phyloP scores from a whole-genome alignment of 2,113 vertebrate species.

The Ceyx melanurus region DNA sequence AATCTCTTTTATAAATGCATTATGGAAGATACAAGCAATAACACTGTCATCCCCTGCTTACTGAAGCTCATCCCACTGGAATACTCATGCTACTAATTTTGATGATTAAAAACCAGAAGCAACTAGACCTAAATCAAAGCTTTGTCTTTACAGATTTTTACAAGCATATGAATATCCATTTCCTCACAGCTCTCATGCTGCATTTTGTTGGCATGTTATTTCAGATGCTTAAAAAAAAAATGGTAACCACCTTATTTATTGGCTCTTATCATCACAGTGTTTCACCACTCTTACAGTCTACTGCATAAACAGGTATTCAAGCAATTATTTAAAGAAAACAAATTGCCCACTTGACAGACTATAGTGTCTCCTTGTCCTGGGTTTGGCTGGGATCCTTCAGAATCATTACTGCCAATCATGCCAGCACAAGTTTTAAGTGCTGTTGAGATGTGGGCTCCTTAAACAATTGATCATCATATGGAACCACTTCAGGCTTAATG shows the following conservation, averaged over 20 bases:
- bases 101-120: neutral
- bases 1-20: neutral
- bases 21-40: neutral
- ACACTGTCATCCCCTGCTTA: neutral
- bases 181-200: neutral
- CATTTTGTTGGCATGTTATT: neutral
- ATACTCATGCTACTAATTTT: neutral
- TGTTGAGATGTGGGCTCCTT: constrained; percentile 39
- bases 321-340: neutral
- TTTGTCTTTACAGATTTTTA: neutral
- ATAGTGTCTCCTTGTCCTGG: neutral
- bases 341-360: constrained; percentile 36
- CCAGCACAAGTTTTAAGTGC: constrained; percentile 44
- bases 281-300: neutral
- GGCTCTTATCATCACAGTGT: neutral
- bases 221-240: neutral
- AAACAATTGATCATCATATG: constrained; percentile 47
- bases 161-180: neutral
- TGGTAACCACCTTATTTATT: constrained; percentile 3
- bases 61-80: neutral
- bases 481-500: neutral
- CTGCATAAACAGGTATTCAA: neutral
- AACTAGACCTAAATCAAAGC: neutral
- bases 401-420: constrained; percentile 68
- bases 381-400: neutral